phyloP scores from a whole-genome alignment of 1,140 invertebrate genomes.

The Uloborus diversus region DNA sequence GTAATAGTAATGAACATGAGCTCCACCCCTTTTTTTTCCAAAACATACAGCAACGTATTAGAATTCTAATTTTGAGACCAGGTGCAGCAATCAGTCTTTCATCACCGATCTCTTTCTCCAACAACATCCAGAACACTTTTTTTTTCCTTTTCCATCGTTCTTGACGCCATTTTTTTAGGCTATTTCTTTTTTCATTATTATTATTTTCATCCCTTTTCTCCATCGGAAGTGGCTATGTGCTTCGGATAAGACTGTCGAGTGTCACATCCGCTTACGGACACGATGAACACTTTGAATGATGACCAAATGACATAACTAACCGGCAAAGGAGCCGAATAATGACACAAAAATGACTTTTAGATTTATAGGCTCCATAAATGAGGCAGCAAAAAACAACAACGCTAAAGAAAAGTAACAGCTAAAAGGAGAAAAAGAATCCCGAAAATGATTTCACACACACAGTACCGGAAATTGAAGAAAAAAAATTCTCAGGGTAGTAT shows the following conservation, averaged over 20 bases:
- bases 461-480: neutral
- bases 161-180: neutral
- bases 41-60: no score
- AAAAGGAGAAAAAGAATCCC: neutral
- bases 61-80: no score
- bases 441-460: neutral
- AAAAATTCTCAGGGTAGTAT: no score
- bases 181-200: neutral
- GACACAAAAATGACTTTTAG: slow-evolving; percentile 42
- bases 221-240: slow-evolving; percentile 49
- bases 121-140: slow-evolving; percentile 30
- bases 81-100: no score
- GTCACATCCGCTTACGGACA: slow-evolving; percentile 48
- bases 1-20: no score
- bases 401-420: slow-evolving; percentile 1
- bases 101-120: slow-evolving; percentile 21
- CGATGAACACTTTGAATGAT: slow-evolving; percentile 48
- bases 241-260: slow-evolving; percentile 48
- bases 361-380: slow-evolving; percentile 47
- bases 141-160: slow-evolving; percentile 9
- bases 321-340: slow-evolving; percentile 36
- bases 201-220: no score
- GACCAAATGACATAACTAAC: slow-evolving; percentile 54
- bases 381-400: slow-evolving; percentile 6
- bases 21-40: no score